Evolutionary conservation across 2,888 invertebrate species (phyloP).

Genomic region (Patella ulyssiponensis): DNA sequence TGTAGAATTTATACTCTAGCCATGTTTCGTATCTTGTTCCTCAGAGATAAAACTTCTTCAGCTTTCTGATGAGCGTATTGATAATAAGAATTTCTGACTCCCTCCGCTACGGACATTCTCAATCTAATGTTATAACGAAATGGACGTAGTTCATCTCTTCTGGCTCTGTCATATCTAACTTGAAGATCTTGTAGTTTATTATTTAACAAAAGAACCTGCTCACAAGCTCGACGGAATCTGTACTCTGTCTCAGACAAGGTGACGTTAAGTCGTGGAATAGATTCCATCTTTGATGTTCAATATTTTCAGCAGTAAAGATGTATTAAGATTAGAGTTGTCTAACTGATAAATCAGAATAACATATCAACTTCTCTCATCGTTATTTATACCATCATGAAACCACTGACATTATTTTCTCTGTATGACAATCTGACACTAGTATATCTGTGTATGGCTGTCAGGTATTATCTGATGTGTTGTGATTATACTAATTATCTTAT

Average conservation of each 20-base stretch:
- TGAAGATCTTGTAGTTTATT: constrained; percentile 21
- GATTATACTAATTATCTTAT: too few relatives aligned
- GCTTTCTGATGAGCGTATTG: constrained; percentile 23
- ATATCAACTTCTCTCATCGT: too few relatives aligned
- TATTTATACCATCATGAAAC: too few relatives aligned
- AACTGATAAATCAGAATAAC: too few relatives aligned
- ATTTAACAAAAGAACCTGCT: constrained; percentile 16
- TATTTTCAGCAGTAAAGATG: too few relatives aligned
- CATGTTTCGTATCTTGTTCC: background rate
- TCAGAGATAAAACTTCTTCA: constrained; percentile 9
- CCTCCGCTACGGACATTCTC: constrained; percentile 17
- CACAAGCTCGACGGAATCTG: constrained; percentile 20
- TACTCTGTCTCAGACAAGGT: constrained; percentile 14
- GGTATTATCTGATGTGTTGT: too few relatives aligned
- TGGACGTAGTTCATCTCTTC: constrained; percentile 16
- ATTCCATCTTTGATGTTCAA: background rate
- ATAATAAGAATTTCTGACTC: constrained; percentile 20
- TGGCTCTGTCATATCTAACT: constrained; percentile 16
- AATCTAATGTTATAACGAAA: constrained; percentile 21
- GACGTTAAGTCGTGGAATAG: background rate
- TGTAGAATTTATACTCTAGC: background rate
- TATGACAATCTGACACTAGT: too few relatives aligned
- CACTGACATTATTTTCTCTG: too few relatives aligned
- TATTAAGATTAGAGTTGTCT: too few relatives aligned
- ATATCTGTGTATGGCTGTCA: too few relatives aligned